A percentile compares a stretch with the other conserved stretches of the same genome.
Conservation (phyloP, 1,140 invertebrate genomes). For the Yoshiicerus persimilis region DNA sequence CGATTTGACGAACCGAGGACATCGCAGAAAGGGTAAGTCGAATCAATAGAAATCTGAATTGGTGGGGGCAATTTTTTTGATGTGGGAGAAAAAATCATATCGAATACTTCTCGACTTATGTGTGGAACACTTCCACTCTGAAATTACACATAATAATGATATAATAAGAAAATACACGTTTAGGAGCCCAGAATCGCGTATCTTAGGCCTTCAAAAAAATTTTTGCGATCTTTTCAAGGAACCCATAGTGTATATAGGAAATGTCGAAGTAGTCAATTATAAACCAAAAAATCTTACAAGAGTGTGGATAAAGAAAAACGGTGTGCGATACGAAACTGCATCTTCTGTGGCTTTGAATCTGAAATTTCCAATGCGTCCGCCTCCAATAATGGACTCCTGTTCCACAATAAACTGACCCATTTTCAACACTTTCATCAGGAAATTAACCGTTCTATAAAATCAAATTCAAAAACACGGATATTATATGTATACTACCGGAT, state of each 20-base stretch:
- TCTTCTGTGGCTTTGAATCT: neutral
- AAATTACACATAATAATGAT: neutral
- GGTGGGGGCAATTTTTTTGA: slow-evolving; percentile 52
- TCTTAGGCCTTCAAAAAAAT: neutral
- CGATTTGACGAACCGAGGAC: slow-evolving; percentile 57
- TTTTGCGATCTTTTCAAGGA: neutral
- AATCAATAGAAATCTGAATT: slow-evolving; percentile 62
- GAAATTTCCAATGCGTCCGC: neutral
- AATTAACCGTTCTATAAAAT: no score
- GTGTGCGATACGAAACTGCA: neutral
- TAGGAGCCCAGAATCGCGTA: neutral
- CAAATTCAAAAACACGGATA: no score
- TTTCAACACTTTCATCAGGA: neutral
- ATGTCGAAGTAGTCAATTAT: neutral
- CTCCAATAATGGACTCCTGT: neutral
- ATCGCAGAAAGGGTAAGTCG: slow-evolving; percentile 60
- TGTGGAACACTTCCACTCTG: slow-evolving; percentile 66
- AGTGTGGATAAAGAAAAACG: slow-evolving; percentile 41
- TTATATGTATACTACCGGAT: neutral
- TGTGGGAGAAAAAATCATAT: slow-evolving; percentile 57
- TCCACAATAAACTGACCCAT: neutral
- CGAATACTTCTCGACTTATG: slow-evolving; percentile 66
- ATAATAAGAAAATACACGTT: no score
- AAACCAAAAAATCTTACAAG: slow-evolving; percentile 25
- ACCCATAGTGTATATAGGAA: no score